A percentile compares a stretch with the other conserved stretches of the same genome.
phyloP scores from a whole-genome alignment of 2,888 invertebrate genomes.

The Oscheius onirici region DNA sequence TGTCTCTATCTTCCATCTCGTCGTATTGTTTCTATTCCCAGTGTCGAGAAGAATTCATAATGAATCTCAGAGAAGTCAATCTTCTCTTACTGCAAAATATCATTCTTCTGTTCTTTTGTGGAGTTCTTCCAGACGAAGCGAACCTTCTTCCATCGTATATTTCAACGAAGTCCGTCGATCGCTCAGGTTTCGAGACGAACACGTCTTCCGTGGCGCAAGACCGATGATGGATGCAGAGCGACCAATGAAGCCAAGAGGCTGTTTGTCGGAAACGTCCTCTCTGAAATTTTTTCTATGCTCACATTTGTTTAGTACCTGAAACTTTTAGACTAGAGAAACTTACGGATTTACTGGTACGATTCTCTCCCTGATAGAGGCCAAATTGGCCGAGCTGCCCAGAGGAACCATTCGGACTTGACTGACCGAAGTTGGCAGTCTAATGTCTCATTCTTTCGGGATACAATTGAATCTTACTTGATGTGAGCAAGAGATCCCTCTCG shows the following conservation, averaged over 20 bases:
- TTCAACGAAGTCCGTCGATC: too few species aligned
- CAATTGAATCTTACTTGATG: constrained; percentile 46
- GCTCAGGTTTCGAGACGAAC: too few species aligned
- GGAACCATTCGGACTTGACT: constrained; percentile 58
- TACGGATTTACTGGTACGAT: constrained; percentile 51
- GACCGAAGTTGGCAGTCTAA: constrained; percentile 45
- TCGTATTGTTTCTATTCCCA: not conserved
- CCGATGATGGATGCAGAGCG: constrained; percentile 23
- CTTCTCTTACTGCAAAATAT: not conserved
- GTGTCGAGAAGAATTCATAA: not conserved
- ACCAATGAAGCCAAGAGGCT: not conserved
- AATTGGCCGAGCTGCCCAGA: constrained; percentile 22
- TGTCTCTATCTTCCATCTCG: not conserved
- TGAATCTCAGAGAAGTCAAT: too few species aligned
- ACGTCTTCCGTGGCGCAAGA: not conserved
- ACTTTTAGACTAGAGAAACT: not conserved
- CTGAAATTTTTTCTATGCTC: not conserved
- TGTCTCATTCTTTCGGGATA: constrained; percentile 7
- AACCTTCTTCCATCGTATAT: not conserved
- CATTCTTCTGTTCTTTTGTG: not conserved
- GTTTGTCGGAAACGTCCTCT: constrained; percentile 4
- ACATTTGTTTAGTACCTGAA: not conserved
- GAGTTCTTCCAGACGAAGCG: not conserved
- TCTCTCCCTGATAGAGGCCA: constrained; percentile 35
- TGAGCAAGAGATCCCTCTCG: constrained; percentile 52